Evolutionary conservation across 2,888 invertebrate species (phyloP).

Genomic region (Pediacus dermestoides): DNA sequence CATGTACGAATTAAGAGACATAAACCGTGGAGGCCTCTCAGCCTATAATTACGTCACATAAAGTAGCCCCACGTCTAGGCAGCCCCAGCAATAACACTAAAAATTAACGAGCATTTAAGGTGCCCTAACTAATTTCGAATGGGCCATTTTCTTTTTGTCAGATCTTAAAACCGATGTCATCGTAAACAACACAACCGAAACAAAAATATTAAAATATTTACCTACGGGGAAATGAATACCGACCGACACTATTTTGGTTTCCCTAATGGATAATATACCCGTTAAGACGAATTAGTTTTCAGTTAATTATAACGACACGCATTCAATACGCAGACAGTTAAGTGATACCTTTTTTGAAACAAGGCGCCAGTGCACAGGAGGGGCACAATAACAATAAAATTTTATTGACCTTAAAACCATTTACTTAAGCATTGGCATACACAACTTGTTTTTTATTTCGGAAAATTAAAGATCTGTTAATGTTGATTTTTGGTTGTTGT

Average conservation of each 20-base stretch:
- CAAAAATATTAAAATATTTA: constrained; percentile 16
- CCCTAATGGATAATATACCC: constrained; percentile 12
- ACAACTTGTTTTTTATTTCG: no score
- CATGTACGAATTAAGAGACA: no score
- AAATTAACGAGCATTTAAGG: constrained; percentile 29
- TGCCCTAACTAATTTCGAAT: constrained; percentile 28
- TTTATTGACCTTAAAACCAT: constrained; percentile 12
- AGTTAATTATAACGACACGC: no score
- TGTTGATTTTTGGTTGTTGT: no score
- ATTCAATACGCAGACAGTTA: no score
- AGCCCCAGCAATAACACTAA: constrained; percentile 27
- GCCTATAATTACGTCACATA: constrained; percentile 18
- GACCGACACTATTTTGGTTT: constrained; percentile 20
- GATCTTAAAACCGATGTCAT: constrained; percentile 22
- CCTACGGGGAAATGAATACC: constrained; percentile 13
- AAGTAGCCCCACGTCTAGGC: constrained; percentile 10
- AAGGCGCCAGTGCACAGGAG: neutral
- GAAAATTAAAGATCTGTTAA: no score
- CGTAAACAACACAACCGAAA: constrained; percentile 20
- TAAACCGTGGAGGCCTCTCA: no score
- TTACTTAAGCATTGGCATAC: no score
- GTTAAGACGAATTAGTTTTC: constrained; percentile 10
- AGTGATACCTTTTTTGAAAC: constrained; percentile 6
- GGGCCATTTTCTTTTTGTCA: constrained; percentile 17
- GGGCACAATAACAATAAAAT: constrained; percentile 12